Evolutionary conservation across 1,140 invertebrate genomes (phyloP).

Genomic region (Rhyzopertha dominica): DNA sequence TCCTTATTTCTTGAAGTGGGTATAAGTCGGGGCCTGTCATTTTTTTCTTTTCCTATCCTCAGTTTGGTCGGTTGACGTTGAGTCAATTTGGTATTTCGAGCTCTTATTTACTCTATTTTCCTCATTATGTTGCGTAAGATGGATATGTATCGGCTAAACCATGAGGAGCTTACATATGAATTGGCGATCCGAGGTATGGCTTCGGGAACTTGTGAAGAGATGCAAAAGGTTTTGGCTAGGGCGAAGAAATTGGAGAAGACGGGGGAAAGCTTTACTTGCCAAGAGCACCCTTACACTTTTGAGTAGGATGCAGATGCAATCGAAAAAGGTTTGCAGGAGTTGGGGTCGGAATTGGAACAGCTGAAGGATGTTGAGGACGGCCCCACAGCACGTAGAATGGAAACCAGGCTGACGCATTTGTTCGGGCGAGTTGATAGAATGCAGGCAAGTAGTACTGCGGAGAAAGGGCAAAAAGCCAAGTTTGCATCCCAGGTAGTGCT

Average conservation of each 20-base stretch:
- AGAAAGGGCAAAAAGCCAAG: neutral
- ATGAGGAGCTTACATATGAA: conserved; percentile 15
- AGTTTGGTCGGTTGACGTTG: too few species aligned
- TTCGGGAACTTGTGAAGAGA: conserved; percentile 10
- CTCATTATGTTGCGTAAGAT: conserved; percentile 13
- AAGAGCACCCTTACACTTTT: conserved; percentile 10
- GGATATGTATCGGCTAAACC: conserved; percentile 8
- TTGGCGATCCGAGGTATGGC: conserved; percentile 11
- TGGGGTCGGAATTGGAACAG: neutral
- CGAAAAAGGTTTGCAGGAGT: conserved; percentile 2
- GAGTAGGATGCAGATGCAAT: conserved; percentile 6
- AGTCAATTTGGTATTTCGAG: too few species aligned
- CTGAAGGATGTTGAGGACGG: conserved; percentile 1
- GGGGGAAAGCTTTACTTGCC: conserved; percentile 16
- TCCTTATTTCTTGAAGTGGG: too few species aligned
- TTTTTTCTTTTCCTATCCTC: too few species aligned
- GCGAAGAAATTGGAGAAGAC: conserved; percentile 9
- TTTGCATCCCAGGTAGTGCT: too few species aligned
- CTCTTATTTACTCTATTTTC: too few species aligned
- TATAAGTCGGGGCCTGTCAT: too few species aligned
- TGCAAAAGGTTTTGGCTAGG: conserved; percentile 6
- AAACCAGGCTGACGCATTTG: conserved; percentile 9
- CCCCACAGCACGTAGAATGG: conserved; percentile 2
- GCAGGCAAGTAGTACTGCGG: neutral
- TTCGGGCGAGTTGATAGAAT: conserved; percentile 11